A percentile compares a stretch with the other conserved stretches of the same genome.
These are phyloP conservation scores for Clunio marinus DNA, from an alignment of 2,888 invertebrate genomes.

Conservation along the genomic window DNA sequence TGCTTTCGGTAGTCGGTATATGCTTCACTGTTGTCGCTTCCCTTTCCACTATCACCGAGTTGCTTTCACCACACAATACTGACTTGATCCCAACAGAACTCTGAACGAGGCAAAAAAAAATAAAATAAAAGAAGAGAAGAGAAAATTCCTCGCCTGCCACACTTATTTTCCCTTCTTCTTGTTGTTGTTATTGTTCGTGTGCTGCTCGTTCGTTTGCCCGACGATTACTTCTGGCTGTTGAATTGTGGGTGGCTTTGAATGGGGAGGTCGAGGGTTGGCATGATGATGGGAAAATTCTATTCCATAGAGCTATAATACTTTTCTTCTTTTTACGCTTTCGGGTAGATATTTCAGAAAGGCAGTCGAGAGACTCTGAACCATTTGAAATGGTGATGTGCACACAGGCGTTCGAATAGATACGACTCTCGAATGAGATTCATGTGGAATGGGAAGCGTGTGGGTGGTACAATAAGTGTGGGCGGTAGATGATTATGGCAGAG, in stretches of 20 bases:
- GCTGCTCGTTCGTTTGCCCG: conserved; percentile 33
- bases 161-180: conserved; percentile 23
- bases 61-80: too few species aligned
- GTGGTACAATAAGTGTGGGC: conserved; percentile 11
- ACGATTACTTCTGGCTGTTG: conserved; percentile 38
- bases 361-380: conserved; percentile 29
- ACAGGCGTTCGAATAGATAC: conserved; percentile 18
- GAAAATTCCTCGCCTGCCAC: conserved; percentile 27
- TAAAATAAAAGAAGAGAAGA: not conserved
- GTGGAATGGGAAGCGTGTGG: conserved; percentile 2
- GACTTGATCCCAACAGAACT: conserved; percentile 28
- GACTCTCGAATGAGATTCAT: too few species aligned
- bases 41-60: conserved; percentile 12
- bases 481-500: conserved; percentile 32
- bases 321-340: conserved; percentile 22
- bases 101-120: not conserved
- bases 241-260: conserved; percentile 28
- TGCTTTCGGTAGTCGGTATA: conserved; percentile 8
- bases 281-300: conserved; percentile 32
- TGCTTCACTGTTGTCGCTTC: conserved; percentile 31
- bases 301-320: conserved; percentile 33
- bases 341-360: conserved; percentile 29
- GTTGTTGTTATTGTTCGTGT: conserved; percentile 8
- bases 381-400: conserved; percentile 36
- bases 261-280: conserved; percentile 2